These are phyloP conservation scores for Morinoia aosen DNA, from an alignment of 2,888 invertebrate genomes.

Conservation along the genomic window DNA sequence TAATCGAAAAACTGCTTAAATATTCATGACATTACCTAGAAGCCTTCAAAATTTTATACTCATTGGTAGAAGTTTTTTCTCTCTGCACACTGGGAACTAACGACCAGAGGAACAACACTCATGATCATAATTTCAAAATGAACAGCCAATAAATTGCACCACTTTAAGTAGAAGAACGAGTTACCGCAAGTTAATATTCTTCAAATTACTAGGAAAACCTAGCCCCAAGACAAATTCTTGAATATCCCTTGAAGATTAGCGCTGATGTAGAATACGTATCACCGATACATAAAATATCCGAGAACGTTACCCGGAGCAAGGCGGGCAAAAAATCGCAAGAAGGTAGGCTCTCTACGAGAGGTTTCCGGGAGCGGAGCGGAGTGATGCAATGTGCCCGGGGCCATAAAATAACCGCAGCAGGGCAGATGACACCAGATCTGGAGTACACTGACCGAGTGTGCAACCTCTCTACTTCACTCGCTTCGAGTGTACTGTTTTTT, in stretches of 20 bases:
- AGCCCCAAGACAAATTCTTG: not conserved
- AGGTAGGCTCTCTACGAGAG: not conserved
- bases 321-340: not conserved
- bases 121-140: not conserved
- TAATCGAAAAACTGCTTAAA: not conserved
- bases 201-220: not conserved
- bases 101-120: too few species aligned
- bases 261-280: not conserved
- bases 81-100: too few species aligned
- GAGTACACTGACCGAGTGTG: slow-evolving; percentile 9
- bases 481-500: too few species aligned
- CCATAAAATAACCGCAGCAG: not conserved
- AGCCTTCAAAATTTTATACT: too few species aligned
- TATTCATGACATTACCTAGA: not conserved
- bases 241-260: not conserved
- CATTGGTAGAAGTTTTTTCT: too few species aligned
- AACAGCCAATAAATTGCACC: not conserved
- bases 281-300: not conserved
- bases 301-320: not conserved
- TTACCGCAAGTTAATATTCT: not conserved
- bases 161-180: not conserved
- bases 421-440: slow-evolving; percentile 12
- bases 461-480: not conserved
- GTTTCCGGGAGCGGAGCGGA: not conserved
- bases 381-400: not conserved